A percentile compares a stretch with the other conserved stretches of the same genome.
Conservation (phyloP, 2,888 invertebrate genomes). For the Kryphioiulus occultus region DNA sequence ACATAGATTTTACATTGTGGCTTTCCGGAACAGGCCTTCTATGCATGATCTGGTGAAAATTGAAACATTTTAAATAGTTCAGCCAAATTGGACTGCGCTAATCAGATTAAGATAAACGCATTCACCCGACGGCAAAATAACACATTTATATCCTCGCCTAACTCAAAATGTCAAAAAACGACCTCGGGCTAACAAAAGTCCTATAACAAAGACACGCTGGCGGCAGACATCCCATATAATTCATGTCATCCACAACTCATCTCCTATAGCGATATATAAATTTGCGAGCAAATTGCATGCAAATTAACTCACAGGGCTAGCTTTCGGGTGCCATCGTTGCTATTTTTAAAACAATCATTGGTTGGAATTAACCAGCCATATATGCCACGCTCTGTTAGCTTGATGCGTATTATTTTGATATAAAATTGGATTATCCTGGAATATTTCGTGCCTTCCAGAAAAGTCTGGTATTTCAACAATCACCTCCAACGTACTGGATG, state of each 20-base stretch:
- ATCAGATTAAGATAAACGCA: neutral
- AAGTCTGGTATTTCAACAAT: neutral
- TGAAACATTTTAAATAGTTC: neutral
- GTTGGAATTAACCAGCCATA: neutral
- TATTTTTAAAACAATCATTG: neutral
- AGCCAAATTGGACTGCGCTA: neutral
- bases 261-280: neutral
- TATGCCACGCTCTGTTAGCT: neutral
- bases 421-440: neutral
- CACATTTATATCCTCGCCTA: neutral
- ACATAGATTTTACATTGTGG: too few relatives aligned
- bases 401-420: neutral
- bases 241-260: neutral
- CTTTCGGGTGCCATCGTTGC: neutral
- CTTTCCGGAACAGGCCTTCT: too few relatives aligned
- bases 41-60: too few relatives aligned
- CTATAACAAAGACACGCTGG: neutral
- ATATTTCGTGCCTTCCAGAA: neutral
- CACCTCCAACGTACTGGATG: neutral
- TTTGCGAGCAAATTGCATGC: neutral
- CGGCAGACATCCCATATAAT: neutral
- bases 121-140: neutral
- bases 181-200: too few relatives aligned
- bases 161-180: neutral
- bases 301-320: neutral